These are phyloP conservation scores for Umimayanthus kanabou DNA, from an alignment of 92 coral and sea anemone species.

Conservation along the genomic window DNA sequence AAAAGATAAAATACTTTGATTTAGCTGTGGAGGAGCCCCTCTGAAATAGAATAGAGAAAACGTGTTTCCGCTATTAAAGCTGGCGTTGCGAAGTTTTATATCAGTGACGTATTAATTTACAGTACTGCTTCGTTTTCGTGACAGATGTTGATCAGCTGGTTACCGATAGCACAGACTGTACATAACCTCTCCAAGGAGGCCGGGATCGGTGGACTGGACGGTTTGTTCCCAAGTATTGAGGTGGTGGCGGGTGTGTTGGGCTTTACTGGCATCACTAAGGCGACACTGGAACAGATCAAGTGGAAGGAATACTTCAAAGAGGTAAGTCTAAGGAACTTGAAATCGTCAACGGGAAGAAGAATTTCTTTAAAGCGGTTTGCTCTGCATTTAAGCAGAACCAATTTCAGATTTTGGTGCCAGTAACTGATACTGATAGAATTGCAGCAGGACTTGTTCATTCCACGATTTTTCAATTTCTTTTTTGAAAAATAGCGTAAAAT, in stretches of 20 bases:
- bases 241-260: conserved; percentile 45
- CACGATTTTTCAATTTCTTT: too few relatives aligned
- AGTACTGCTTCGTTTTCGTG: neutral
- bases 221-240: conserved; percentile 39
- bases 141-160: conserved; percentile 30
- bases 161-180: conserved; percentile 13
- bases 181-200: conserved; percentile 7
- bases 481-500: too few relatives aligned
- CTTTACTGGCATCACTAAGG: conserved; percentile 42
- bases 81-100: neutral
- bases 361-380: neutral
- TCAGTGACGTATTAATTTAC: neutral
- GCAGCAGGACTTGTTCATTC: too few relatives aligned
- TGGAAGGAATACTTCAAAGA: conserved; percentile 63
- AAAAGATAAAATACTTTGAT: too few relatives aligned
- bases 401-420: too few relatives aligned
- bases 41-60: too few relatives aligned
- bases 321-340: conserved; percentile 29
- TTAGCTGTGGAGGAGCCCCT: too few relatives aligned
- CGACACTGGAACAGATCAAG: conserved; percentile 45
- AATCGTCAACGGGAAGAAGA: neutral
- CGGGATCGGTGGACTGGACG: conserved; percentile 21
- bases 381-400: neutral
- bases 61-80: neutral
- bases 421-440: too few relatives aligned